These are phyloP conservation scores for Chaetodon trifascialis DNA, from an alignment of 2,113 vertebrate species.

Conservation along the genomic window DNA sequence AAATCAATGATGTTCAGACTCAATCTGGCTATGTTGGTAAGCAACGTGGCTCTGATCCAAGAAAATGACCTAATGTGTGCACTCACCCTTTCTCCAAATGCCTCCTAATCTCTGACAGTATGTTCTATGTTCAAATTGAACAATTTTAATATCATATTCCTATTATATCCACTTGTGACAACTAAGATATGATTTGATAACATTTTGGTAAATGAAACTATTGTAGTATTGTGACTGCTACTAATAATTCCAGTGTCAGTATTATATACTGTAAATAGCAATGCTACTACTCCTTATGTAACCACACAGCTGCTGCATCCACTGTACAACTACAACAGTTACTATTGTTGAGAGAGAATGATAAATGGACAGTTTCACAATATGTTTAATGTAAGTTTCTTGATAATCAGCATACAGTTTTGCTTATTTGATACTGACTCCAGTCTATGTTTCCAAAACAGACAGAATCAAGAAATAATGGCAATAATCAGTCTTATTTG, in stretches of 20 bases:
- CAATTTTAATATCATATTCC: not conserved
- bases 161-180: too few relatives aligned
- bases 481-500: not conserved
- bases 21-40: not conserved
- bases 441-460: not conserved
- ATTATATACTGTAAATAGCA: not conserved
- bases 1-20: not conserved
- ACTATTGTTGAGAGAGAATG: too few relatives aligned
- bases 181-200: too few relatives aligned
- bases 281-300: not conserved
- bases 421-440: not conserved
- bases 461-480: not conserved
- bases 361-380: not conserved
- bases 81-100: not conserved
- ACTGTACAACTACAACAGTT: not conserved
- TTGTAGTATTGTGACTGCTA: not conserved
- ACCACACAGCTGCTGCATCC: not conserved
- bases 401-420: too few relatives aligned
- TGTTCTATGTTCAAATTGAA: not conserved
- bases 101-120: not conserved
- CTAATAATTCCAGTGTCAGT: not conserved
- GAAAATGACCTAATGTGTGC: not conserved
- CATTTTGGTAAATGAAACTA: not conserved
- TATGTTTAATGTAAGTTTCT: not conserved
- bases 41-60: not conserved